phyloP scores from a whole-genome alignment of 2,888 invertebrate species.

The Magallana nippona region DNA sequence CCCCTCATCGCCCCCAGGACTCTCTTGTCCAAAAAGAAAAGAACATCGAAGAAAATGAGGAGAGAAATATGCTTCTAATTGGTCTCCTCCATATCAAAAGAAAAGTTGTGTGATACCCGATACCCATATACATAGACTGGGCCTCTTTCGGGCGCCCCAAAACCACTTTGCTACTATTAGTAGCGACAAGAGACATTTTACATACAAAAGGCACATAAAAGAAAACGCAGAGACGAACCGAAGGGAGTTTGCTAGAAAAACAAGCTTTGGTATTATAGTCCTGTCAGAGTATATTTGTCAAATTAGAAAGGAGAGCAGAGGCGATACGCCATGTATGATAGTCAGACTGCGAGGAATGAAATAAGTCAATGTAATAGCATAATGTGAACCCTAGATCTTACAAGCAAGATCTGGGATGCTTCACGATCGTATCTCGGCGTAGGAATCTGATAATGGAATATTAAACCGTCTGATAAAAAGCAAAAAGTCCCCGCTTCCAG shows the following conservation, averaged over 20 bases:
- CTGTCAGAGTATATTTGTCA: constrained; percentile 42
- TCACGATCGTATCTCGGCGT: constrained; percentile 16
- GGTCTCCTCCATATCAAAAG: constrained; percentile 37
- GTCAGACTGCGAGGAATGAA: constrained; percentile 29
- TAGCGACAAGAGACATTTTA: constrained; percentile 40
- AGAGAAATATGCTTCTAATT: constrained; percentile 36
- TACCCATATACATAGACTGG: constrained; percentile 27
- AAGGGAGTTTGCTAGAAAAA: constrained; percentile 35
- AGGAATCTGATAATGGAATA: constrained; percentile 31
- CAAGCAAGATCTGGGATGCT: constrained; percentile 25
- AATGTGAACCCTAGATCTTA: constrained; percentile 25
- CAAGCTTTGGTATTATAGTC: constrained; percentile 34
- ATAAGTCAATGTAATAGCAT: constrained; percentile 29
- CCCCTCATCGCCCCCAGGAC: constrained; percentile 9
- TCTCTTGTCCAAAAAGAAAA: background rate
- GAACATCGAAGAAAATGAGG: constrained; percentile 29
- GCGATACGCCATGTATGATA: constrained; percentile 25
- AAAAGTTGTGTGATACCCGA: constrained; percentile 20
- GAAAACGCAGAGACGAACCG: constrained; percentile 32
- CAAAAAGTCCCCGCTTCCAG: constrained; percentile 27
- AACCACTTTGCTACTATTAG: constrained; percentile 29
- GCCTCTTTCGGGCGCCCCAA: constrained; percentile 26
- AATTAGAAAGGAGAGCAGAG: constrained; percentile 37
- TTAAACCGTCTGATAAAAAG: constrained; percentile 29
- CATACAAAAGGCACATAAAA: constrained; percentile 22